phyloP scores from a whole-genome alignment of 2,888 invertebrate genomes.

The Frankliniella intonsa region DNA sequence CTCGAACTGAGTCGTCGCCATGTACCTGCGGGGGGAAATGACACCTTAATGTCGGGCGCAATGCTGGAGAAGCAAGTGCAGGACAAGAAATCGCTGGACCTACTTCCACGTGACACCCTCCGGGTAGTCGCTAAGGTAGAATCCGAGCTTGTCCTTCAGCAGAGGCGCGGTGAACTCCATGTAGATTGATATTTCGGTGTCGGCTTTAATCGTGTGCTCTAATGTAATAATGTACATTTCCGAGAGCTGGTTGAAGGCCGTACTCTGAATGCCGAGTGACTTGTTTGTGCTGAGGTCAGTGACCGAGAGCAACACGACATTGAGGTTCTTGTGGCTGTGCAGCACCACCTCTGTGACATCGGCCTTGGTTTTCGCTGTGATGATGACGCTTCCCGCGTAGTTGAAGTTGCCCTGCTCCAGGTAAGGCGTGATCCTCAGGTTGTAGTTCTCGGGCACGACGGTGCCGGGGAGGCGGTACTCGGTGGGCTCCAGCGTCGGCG shows the following conservation, averaged over 20 bases:
- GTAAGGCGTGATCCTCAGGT: background rate
- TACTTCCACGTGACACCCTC: slow-evolving; percentile 12
- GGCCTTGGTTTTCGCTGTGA: background rate
- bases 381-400: background rate
- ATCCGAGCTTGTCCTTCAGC: slow-evolving; percentile 15
- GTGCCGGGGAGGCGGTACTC: slow-evolving; percentile 4
- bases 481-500: background rate
- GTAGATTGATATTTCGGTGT: background rate
- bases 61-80: too few relatives aligned
- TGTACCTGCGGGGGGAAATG: slow-evolving; percentile 33
- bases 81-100: background rate
- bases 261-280: background rate
- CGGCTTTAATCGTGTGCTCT: background rate
- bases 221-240: background rate
- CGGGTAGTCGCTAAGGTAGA: slow-evolving; percentile 18
- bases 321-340: background rate
- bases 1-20: slow-evolving; percentile 36
- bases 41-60: too few relatives aligned
- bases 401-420: background rate
- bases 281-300: background rate
- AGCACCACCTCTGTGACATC: background rate
- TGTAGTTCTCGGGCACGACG: background rate
- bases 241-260: background rate
- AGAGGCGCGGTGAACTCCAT: background rate
- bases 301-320: background rate